Evolutionary conservation across 2,888 invertebrate genomes (phyloP).

Genomic region (Carcina quercana): DNA sequence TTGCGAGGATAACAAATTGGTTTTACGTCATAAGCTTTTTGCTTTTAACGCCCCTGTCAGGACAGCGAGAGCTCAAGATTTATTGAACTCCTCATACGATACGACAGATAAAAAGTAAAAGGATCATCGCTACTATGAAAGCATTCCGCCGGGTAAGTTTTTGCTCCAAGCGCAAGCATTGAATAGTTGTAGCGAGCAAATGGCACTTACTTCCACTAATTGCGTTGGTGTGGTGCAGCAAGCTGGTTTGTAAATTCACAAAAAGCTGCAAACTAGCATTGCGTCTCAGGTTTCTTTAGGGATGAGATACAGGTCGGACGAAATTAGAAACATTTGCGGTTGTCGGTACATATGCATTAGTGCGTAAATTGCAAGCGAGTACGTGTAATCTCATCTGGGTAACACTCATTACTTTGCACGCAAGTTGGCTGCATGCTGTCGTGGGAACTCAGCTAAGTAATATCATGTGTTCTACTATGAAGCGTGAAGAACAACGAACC

Average conservation of each 20-base stretch:
- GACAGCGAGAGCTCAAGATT: constrained; percentile 23
- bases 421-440: constrained; percentile 34
- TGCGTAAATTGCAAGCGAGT: constrained; percentile 54
- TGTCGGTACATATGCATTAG: constrained; percentile 46
- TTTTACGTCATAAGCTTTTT: constrained; percentile 17
- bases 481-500: constrained; percentile 19
- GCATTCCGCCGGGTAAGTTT: constrained; percentile 13
- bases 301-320: constrained; percentile 6
- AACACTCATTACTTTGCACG: constrained; percentile 49
- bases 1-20: constrained; percentile 18
- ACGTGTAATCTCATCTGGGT: constrained; percentile 53
- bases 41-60: constrained; percentile 20
- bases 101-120: constrained; percentile 14
- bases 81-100: constrained; percentile 18
- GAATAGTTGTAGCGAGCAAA: neutral
- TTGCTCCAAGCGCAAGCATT: constrained; percentile 2
- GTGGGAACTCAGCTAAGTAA: constrained; percentile 58
- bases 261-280: neutral
- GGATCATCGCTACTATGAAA: constrained; percentile 9
- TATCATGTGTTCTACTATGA: constrained; percentile 32
- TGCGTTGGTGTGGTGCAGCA: neutral
- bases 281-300: neutral
- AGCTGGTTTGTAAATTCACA: too few species aligned
- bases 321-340: constrained; percentile 53
- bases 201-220: neutral